phyloP scores from a whole-genome alignment of 2,888 invertebrate genomes.

The Troides aeacus region DNA sequence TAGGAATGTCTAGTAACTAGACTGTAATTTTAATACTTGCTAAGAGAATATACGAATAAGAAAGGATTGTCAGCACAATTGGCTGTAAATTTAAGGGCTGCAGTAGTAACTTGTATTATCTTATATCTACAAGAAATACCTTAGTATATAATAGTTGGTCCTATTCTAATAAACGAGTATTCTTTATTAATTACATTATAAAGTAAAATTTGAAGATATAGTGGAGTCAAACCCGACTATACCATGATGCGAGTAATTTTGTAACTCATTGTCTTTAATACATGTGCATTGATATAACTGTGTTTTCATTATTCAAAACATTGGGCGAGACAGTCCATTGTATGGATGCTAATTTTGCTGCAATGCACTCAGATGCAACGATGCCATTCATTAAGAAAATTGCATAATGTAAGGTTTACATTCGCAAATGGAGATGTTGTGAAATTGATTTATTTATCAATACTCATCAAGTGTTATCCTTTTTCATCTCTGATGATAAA shows the following conservation, averaged over 20 bases:
- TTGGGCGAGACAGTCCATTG: slow-evolving; percentile 45
- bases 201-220: slow-evolving; percentile 31
- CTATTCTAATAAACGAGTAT: background rate
- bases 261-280: slow-evolving; percentile 47
- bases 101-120: background rate
- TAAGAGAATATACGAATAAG: too few relatives aligned
- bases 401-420: slow-evolving; percentile 36
- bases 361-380: slow-evolving; percentile 50
- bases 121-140: background rate
- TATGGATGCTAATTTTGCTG: slow-evolving; percentile 53
- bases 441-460: slow-evolving; percentile 13
- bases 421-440: slow-evolving; percentile 17
- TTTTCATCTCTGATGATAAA: background rate
- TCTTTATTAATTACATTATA: slow-evolving; percentile 23
- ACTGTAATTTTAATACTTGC: too few relatives aligned
- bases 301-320: slow-evolving; percentile 45
- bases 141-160: background rate
- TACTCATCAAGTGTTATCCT: background rate
- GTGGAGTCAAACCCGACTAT: slow-evolving; percentile 35
- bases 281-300: slow-evolving; percentile 54
- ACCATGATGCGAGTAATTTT: slow-evolving; percentile 41
- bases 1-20: too few relatives aligned
- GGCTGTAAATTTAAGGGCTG: too few relatives aligned
- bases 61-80: too few relatives aligned
- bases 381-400: slow-evolving; percentile 42